phyloP scores from a whole-genome alignment of 2,113 vertebrate genomes.

The Anoura caudifer region DNA sequence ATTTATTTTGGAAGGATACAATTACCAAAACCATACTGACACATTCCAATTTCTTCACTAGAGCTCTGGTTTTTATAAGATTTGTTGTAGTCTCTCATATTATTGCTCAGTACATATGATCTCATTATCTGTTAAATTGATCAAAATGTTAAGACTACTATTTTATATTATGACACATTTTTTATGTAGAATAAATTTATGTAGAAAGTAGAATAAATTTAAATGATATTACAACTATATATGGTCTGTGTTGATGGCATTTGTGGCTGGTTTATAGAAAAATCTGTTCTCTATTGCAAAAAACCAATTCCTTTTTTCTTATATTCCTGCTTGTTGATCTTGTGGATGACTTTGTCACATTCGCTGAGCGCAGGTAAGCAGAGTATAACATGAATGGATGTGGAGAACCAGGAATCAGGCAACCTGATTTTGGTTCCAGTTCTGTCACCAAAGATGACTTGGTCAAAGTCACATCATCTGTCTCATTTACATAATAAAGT shows the following conservation, averaged over 20 bases:
- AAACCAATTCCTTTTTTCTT: not conserved
- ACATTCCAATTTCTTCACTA: not conserved
- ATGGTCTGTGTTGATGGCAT: not conserved
- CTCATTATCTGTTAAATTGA: not conserved
- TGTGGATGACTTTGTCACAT: not conserved
- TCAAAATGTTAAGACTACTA: not conserved
- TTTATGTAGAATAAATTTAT: constrained; percentile 20
- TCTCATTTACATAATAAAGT: not conserved
- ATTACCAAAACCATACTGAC: constrained; percentile 36
- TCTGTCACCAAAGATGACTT: not conserved
- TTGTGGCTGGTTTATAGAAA: not conserved
- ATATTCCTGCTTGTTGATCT: not conserved
- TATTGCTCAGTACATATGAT: not conserved
- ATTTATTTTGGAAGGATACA: constrained; percentile 41
- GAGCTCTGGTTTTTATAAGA: constrained; percentile 12
- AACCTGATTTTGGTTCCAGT: not conserved
- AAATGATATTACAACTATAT: not conserved
- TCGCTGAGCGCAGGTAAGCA: not conserved
- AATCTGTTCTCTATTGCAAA: not conserved
- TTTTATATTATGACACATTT: constrained; percentile 1
- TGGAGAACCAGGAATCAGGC: not conserved
- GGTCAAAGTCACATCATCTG: not conserved
- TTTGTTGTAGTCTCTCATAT: not conserved
- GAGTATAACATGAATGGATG: not conserved
- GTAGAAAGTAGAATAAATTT: constrained; percentile 27